phyloP scores from a whole-genome alignment of 2,113 vertebrate genomes.

The Elachura formosa region DNA sequence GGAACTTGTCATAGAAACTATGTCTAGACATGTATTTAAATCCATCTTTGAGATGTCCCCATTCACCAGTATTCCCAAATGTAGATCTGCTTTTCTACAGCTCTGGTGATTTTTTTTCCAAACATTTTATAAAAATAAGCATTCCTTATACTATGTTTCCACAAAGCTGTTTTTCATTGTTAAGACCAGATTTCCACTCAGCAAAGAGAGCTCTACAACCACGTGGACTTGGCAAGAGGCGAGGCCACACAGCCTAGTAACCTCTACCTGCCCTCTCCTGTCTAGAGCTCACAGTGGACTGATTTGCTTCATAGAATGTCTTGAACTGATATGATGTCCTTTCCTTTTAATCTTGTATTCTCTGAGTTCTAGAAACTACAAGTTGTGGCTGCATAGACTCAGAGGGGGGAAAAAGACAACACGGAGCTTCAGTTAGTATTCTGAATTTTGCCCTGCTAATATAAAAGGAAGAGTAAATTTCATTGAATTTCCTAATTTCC shows the following conservation, averaged over 20 bases:
- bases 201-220: background rate
- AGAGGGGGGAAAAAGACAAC: background rate
- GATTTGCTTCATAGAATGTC: background rate
- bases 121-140: slow-evolving; percentile 12
- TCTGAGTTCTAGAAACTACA: background rate
- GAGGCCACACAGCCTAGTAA: background rate
- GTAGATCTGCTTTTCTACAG: background rate
- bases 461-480: background rate
- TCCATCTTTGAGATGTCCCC: background rate
- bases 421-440: background rate
- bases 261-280: background rate
- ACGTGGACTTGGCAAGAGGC: background rate
- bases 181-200: background rate
- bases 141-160: slow-evolving; percentile 1
- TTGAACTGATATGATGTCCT: background rate
- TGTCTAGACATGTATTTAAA: slow-evolving; percentile 13
- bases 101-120: slow-evolving; percentile 16
- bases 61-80: background rate
- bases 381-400: background rate
- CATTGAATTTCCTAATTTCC: background rate
- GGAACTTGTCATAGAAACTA: background rate
- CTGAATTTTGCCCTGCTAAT: background rate
- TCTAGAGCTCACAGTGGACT: background rate
- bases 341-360: background rate
- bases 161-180: background rate